Base-by-base conservation (phyloP, 2,797 vertebrate genomes). In the Sebastes kiyomatsui region DNA sequence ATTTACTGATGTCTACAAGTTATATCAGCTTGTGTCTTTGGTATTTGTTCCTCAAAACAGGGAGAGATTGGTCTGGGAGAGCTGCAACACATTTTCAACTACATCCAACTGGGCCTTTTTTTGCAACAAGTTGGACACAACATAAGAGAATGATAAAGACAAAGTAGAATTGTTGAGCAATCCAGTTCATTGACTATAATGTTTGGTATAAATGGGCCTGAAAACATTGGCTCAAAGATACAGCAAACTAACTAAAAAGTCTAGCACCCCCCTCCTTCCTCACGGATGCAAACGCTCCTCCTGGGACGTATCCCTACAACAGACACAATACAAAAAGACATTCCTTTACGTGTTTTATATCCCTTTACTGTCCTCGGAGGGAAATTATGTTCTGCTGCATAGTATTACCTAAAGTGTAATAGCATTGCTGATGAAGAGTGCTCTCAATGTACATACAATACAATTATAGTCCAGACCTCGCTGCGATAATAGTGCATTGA, bases 401-500 rank as follows among this genome's bases (percentile, higher is more conserved):
- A 22, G 67, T 12, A 2, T 81, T 54, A 69, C 32, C 66, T 61
- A 22, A 75, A 80, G 49, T 32, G 67, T 67, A 54, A 82, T 18
- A 25, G 67, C 59, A 6, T 2, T 5, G 62, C 67, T 67, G 85
- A 80, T 81, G 80, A 83, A 73, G 56, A 55, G 64, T 0, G 6
- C 64, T 65, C 73, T 55, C 23, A 11, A 49, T 46, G 68, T 66
- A 72, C 66, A 54, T 38, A 69, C 55, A 62, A 75, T 7, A 75
- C 67, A 77, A 69, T 88, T 75, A 69, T 10, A 68, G 42, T 16
- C 9, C 64, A 32, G 58, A 52, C 27, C 73, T 61, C n/a, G 30
- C 52, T 75, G 75, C 1, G 38, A 77, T 73, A 49, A 79, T 7
- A 30, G 16, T 3, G 46, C 60, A 74, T 25, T 61, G 49, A 66